These are phyloP conservation scores for Drosophila prostipennis DNA, from an alignment of 2,888 invertebrate genomes.

Conservation along the genomic window DNA sequence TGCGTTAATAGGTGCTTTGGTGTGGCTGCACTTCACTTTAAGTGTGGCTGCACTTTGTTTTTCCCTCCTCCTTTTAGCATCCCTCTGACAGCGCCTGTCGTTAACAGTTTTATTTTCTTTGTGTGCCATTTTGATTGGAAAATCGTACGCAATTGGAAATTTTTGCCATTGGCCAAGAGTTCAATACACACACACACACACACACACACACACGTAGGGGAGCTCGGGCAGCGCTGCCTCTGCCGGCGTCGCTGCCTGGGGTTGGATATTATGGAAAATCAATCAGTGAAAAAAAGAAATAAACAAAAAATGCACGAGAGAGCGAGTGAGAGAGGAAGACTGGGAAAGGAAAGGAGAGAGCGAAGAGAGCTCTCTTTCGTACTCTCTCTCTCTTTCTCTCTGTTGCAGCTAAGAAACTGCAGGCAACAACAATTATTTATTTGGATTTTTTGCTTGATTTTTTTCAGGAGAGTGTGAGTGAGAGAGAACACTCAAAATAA, in stretches of 20 bases:
- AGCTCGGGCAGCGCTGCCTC: constrained; percentile 25
- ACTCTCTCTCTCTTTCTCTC: not conserved
- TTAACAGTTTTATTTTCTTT: constrained; percentile 44
- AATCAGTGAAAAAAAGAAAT: constrained; percentile 56
- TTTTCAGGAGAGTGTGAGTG: constrained; percentile 11
- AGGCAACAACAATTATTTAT: constrained; percentile 39
- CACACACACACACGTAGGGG: not conserved
- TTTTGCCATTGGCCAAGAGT: constrained; percentile 77
- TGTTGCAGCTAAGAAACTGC: constrained; percentile 36
- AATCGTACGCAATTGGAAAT: constrained; percentile 80
- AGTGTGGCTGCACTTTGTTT: not conserved
- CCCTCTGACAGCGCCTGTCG: constrained; percentile 18
- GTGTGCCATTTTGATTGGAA: constrained; percentile 78
- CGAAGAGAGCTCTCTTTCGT: constrained; percentile 23
- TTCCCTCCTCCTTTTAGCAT: not conserved
- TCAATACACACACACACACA: constrained; percentile 63
- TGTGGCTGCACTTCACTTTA: not conserved
- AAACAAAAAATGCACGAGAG: constrained; percentile 14
- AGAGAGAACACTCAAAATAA: constrained; percentile 63
- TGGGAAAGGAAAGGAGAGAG: not conserved
- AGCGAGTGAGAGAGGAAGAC: not conserved
- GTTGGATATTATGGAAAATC: constrained; percentile 75
- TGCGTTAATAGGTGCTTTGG: not conserved
- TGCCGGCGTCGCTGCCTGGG: constrained; percentile 47
- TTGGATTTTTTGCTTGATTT: constrained; percentile 14